Evolutionary conservation across 2,113 vertebrate species (phyloP).

Genomic region (Salvator merianae): DNA sequence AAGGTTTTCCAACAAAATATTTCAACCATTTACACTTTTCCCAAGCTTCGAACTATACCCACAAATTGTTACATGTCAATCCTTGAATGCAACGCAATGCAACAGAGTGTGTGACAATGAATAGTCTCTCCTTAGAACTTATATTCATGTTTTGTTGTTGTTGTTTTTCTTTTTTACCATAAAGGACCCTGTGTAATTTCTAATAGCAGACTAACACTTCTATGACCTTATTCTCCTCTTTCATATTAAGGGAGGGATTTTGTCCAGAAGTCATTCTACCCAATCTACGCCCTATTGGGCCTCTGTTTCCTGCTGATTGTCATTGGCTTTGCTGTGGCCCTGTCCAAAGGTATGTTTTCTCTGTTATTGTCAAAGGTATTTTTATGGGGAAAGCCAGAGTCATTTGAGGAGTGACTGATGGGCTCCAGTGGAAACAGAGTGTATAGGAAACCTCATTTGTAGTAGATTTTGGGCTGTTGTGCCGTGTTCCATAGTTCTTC

Average conservation of each 20-base stretch:
- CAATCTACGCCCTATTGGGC: conserved; percentile 10
- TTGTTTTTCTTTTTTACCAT: too few relatives aligned
- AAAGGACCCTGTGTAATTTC: neutral
- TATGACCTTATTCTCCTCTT: neutral
- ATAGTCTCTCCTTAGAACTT: too few relatives aligned
- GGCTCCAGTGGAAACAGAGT: neutral
- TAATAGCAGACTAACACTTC: neutral
- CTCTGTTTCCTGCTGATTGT: conserved; percentile 41
- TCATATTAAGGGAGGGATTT: conserved; percentile 28
- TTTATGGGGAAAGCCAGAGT: neutral
- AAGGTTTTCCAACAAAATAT: too few relatives aligned
- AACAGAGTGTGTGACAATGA: too few relatives aligned
- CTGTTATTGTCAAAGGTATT: neutral
- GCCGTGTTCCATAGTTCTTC: too few relatives aligned
- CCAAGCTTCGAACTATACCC: too few relatives aligned
- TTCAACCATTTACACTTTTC: too few relatives aligned
- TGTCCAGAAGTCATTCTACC: conserved; percentile 16
- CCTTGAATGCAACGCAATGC: too few relatives aligned
- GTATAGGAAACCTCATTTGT: neutral
- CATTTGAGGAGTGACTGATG: neutral
- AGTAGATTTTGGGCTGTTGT: too few relatives aligned
- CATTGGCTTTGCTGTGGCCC: conserved; percentile 14
- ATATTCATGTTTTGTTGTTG: too few relatives aligned
- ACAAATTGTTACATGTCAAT: too few relatives aligned
- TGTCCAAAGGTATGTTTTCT: conserved; percentile 48